Percentiles rank a stretch among this genome's conserved stretches.
Conservation (phyloP, 2,797 vertebrate species). For the Cuculus canorus region DNA sequence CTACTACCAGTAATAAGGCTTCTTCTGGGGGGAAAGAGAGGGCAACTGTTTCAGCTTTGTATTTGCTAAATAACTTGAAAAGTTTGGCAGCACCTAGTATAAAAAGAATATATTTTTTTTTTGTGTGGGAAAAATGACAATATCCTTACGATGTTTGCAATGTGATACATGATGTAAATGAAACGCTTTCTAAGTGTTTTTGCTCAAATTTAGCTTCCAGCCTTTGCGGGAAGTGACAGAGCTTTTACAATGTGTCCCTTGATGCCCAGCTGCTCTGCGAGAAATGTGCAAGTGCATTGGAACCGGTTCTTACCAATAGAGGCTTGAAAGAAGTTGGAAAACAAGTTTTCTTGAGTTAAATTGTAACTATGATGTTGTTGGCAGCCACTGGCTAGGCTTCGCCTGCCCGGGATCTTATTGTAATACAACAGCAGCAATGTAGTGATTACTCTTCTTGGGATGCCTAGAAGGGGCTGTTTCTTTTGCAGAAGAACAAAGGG, state of each 20-base stretch:
- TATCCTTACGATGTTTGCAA: background rate
- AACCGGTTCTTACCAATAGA: background rate
- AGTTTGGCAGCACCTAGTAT: background rate
- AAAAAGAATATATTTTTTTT: background rate
- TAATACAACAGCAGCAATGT: rapidly evolving
- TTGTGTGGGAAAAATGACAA: background rate
- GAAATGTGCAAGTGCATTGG: background rate
- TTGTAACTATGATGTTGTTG: background rate
- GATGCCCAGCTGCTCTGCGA: rapidly evolving
- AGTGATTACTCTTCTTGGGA: rapidly evolving
- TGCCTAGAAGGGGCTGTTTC: background rate
- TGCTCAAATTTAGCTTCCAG: too few relatives aligned
- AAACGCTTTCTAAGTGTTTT: background rate
- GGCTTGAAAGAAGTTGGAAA: background rate
- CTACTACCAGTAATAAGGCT: background rate
- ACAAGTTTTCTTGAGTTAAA: slow-evolving; percentile 24
- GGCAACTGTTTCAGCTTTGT: background rate
- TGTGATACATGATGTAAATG: background rate
- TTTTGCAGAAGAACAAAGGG: background rate
- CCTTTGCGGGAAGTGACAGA: background rate
- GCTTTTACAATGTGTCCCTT: background rate
- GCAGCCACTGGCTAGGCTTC: background rate
- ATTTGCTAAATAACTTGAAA: background rate
- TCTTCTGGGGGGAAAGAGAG: background rate
- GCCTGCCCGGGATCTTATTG: background rate